Conservation (phyloP, 2,888 invertebrate species). For the Meloe dianella region DNA sequence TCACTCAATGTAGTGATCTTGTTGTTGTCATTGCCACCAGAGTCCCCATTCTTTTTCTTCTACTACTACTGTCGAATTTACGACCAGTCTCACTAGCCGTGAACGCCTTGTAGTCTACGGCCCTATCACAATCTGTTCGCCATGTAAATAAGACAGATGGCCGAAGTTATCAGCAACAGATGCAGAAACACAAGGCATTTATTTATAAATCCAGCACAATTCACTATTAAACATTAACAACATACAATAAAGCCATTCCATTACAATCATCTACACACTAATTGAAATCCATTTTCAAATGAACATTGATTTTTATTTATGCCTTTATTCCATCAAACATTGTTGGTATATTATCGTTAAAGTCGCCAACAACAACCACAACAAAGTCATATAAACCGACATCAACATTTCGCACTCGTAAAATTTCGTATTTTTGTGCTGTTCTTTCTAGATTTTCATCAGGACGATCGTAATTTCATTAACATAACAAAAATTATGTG, state of each 20-base stretch:
- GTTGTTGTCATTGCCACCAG: not conserved
- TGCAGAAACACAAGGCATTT: not conserved
- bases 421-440: not conserved
- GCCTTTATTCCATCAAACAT: too few species aligned
- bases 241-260: too few species aligned
- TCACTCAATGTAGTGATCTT: not conserved
- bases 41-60: not conserved
- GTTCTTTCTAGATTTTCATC: not conserved
- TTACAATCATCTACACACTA: not conserved
- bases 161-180: constrained; percentile 2
- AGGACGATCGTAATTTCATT: not conserved
- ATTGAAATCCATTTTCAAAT: not conserved
- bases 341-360: too few species aligned
- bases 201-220: not conserved
- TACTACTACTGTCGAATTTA: not conserved
- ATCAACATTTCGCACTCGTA: too few species aligned
- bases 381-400: too few species aligned
- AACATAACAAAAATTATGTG: not conserved
- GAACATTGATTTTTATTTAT: not conserved
- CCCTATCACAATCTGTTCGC: not conserved
- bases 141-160: constrained; percentile 11
- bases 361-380: not conserved
- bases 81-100: not conserved
- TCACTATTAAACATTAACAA: not conserved
- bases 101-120: not conserved